These are phyloP conservation scores for Clepsis dumicolana DNA, from an alignment of 2,888 invertebrate genomes.

Conservation along the genomic window DNA sequence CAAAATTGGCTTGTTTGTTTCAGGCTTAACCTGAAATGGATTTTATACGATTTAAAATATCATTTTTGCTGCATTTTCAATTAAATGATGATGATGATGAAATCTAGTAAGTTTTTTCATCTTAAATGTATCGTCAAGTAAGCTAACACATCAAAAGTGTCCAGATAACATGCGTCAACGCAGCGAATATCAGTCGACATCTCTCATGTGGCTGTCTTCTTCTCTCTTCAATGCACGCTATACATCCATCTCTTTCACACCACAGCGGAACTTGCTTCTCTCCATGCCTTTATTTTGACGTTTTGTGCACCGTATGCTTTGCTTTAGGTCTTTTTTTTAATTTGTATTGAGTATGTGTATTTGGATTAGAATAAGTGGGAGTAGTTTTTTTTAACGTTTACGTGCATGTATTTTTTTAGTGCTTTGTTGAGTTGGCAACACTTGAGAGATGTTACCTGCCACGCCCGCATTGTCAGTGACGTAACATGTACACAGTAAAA, in stretches of 20 bases:
- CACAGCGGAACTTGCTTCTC: constrained; percentile 56
- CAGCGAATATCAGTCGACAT: constrained; percentile 74
- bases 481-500: constrained; percentile 25
- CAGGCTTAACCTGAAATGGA: not conserved
- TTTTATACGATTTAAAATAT: not conserved
- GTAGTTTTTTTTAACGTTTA: constrained; percentile 49
- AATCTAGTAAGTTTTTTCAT: not conserved
- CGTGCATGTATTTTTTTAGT: constrained; percentile 68
- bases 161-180: constrained; percentile 51
- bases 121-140: not conserved
- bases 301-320: constrained; percentile 33
- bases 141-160: constrained; percentile 42
- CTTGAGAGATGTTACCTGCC: constrained; percentile 85
- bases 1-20: not conserved
- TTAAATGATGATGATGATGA: too few relatives aligned
- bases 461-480: constrained; percentile 69
- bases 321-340: constrained; percentile 46
- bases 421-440: constrained; percentile 68
- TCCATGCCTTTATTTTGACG: constrained; percentile 51
- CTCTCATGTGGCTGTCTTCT: constrained; percentile 82
- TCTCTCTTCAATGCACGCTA: constrained; percentile 68
- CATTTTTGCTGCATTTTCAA: too few relatives aligned
- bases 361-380: constrained; percentile 33
- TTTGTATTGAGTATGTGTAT: constrained; percentile 46
- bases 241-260: constrained; percentile 63